phyloP scores from a whole-genome alignment of 2,888 invertebrate genomes.

The Lasiommata megera region DNA sequence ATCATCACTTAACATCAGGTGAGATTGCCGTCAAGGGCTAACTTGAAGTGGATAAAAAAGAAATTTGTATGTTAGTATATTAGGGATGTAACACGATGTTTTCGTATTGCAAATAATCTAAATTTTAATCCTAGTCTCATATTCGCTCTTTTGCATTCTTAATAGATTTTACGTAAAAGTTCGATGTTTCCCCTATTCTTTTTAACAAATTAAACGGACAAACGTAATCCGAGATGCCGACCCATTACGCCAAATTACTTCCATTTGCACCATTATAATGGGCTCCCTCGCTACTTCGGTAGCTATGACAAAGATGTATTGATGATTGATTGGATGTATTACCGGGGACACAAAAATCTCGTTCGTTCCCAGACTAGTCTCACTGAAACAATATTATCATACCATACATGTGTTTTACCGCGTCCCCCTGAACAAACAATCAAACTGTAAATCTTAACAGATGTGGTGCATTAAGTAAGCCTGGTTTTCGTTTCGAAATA shows the following conservation, averaged over 20 bases:
- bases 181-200: too few relatives aligned
- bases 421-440: conserved; percentile 37
- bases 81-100: too few relatives aligned
- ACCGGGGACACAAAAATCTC: conserved; percentile 37
- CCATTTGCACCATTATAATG: neutral
- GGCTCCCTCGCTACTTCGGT: neutral
- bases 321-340: conserved; percentile 20
- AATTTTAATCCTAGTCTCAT: too few relatives aligned
- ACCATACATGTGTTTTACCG: conserved; percentile 40
- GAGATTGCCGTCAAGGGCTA: too few relatives aligned
- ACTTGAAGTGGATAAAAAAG: too few relatives aligned
- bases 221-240: neutral
- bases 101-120: too few relatives aligned
- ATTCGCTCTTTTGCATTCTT: too few relatives aligned
- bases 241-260: conserved; percentile 3
- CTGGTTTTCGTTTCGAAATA: neutral
- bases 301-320: neutral
- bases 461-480: conserved; percentile 29
- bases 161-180: too few relatives aligned
- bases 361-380: conserved; percentile 47
- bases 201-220: too few relatives aligned
- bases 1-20: too few relatives aligned
- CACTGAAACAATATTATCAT: conserved; percentile 37
- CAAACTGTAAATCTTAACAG: conserved; percentile 31
- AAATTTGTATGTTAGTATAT: too few relatives aligned